These are phyloP conservation scores for Drosophila imparisetae DNA, from an alignment of 2,888 invertebrate genomes.

Conservation along the genomic window DNA sequence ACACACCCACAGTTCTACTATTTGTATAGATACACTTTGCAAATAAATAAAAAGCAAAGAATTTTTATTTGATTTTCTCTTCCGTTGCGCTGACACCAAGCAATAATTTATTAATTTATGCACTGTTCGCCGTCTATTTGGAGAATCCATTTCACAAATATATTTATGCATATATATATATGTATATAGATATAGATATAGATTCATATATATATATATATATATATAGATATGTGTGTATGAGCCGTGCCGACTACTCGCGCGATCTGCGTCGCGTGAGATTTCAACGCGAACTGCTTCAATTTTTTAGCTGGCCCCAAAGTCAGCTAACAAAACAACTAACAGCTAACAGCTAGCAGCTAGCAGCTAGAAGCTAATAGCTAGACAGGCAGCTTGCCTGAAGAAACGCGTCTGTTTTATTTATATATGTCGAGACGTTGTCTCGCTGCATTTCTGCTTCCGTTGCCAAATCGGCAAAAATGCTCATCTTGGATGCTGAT, in stretches of 20 bases:
- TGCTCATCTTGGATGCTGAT: neutral
- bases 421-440: conserved; percentile 42
- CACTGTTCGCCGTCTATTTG: conserved; percentile 1
- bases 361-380: conserved; percentile 1
- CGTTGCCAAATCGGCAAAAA: conserved; percentile 39
- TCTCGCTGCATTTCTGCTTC: conserved; percentile 31
- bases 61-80: neutral
- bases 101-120: conserved; percentile 8
- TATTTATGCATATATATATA: neutral
- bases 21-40: neutral
- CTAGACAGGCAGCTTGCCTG: neutral
- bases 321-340: conserved; percentile 36
- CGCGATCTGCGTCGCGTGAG: conserved; percentile 73
- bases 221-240: neutral
- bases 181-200: conserved; percentile 2
- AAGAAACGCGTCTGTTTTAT: conserved; percentile 60
- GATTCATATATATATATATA: neutral
- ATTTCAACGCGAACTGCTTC: conserved; percentile 70
- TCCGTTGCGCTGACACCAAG: neutral
- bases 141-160: conserved; percentile 6
- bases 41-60: neutral
- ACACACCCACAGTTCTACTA: neutral
- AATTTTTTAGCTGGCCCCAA: conserved; percentile 45
- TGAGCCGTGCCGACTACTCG: conserved; percentile 32
- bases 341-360: conserved; percentile 29